These are phyloP conservation scores for Aquatica leii DNA, from an alignment of 2,888 invertebrate genomes.

Conservation along the genomic window DNA sequence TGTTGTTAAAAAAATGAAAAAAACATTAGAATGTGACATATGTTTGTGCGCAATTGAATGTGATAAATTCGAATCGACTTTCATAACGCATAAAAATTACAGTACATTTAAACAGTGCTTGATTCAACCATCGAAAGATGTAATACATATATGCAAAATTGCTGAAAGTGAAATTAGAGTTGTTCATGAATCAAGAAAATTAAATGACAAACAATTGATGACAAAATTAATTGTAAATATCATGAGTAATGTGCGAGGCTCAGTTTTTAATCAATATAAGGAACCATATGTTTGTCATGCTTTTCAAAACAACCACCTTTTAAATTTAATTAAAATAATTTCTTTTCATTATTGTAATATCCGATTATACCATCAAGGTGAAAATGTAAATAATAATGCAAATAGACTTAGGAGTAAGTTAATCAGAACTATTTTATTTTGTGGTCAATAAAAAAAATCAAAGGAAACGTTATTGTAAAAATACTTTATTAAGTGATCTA, in stretches of 20 bases:
- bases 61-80: not conserved
- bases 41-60: not conserved
- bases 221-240: slow-evolving; percentile 7
- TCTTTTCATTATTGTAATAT: slow-evolving; percentile 1
- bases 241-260: not conserved
- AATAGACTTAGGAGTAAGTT: slow-evolving; percentile 8
- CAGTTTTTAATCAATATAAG: not conserved
- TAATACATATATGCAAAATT: slow-evolving; percentile 1
- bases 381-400: not conserved
- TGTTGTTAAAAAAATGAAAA: not conserved
- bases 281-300: not conserved
- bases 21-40: not conserved
- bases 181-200: not conserved
- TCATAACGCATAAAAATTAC: not conserved
- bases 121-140: not conserved
- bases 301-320: not conserved
- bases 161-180: slow-evolving; percentile 15
- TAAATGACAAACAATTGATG: slow-evolving; percentile 1
- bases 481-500: too few species aligned
- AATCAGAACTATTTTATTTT: slow-evolving; percentile 1
- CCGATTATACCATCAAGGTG: slow-evolving; percentile 3
- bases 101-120: not conserved
- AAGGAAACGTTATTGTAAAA: too few species aligned
- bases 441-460: slow-evolving; percentile 4
- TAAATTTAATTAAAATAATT: slow-evolving; percentile 4